Percentiles rank a stretch among this genome's conserved stretches.
Conservation (phyloP, 2,113 vertebrate genomes). For the Machaerirhynchus nigripectus region DNA sequence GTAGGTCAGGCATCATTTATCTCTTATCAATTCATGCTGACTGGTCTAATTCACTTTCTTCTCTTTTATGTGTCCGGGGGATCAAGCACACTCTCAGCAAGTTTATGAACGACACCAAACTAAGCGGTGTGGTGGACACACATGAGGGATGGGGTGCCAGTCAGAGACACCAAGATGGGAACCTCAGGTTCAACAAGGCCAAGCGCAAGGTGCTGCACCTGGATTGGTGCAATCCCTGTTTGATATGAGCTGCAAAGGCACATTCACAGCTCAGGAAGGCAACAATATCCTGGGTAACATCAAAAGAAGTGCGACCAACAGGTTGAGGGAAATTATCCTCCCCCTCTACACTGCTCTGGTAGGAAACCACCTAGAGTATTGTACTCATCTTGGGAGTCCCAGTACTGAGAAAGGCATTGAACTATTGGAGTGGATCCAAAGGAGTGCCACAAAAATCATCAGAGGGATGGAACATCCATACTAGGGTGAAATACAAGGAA, state of each 20-base stretch:
- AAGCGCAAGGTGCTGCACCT: not conserved
- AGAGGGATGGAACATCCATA: not conserved
- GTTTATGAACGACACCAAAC: not conserved
- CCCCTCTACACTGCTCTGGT: not conserved
- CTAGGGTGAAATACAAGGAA: not conserved
- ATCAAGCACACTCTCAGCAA: not conserved
- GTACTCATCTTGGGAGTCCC: not conserved
- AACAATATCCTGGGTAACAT: not conserved
- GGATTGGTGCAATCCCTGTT: rapidly evolving
- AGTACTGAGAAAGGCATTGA: not conserved
- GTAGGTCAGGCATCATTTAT: not conserved
- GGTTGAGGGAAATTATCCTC: rapidly evolving
- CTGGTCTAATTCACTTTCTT: not conserved
- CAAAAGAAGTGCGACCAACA: not conserved
- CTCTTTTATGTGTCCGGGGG: not conserved
- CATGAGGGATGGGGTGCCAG: not conserved
- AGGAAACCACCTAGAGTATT: not conserved
- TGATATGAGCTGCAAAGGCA: not conserved
- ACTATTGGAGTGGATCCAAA: not conserved
- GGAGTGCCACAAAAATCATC: not conserved
- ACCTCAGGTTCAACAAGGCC: not conserved
- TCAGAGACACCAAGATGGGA: not conserved
- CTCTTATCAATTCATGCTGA: not conserved
- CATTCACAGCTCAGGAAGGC: not conserved
- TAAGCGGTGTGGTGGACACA: no score